Evolutionary conservation across 2,888 invertebrate species (phyloP).

Genomic region (Molorchus minor): DNA sequence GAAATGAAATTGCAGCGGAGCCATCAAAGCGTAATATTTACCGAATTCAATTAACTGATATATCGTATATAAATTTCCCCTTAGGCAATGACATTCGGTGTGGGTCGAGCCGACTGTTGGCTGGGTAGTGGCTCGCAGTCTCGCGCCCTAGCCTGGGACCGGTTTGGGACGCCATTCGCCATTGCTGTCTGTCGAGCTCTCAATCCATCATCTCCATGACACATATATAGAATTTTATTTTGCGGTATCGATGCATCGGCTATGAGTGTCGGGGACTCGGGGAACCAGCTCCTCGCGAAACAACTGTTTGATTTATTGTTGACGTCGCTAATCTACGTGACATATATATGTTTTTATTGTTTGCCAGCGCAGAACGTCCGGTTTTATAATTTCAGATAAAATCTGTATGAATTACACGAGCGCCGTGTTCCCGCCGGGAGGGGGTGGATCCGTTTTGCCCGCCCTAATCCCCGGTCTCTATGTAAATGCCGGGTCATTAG

Average conservation of each 20-base stretch:
- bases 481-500: constrained; percentile 64
- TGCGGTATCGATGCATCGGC: constrained; percentile 61
- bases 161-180: constrained; percentile 40
- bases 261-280: constrained; percentile 35
- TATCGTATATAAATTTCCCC: constrained; percentile 58
- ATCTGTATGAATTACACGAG: constrained; percentile 59
- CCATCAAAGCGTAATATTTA: constrained; percentile 57
- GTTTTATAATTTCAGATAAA: constrained; percentile 63
- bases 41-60: constrained; percentile 59
- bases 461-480: constrained; percentile 54
- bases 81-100: constrained; percentile 55
- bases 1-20: constrained; percentile 53
- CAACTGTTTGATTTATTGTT: constrained; percentile 64
- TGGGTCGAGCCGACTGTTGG: constrained; percentile 23
- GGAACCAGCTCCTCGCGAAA: constrained; percentile 55
- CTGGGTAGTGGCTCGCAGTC: constrained; percentile 21
- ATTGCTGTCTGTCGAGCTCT: constrained; percentile 59
- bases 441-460: constrained; percentile 13
- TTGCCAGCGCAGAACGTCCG: constrained; percentile 60
- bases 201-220: constrained; percentile 61
- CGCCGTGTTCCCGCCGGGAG: constrained; percentile 6
- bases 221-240: constrained; percentile 62
- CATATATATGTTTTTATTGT: constrained; percentile 64
- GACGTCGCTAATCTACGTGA: constrained; percentile 64
- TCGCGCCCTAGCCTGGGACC: constrained; percentile 27